Evolutionary conservation across 2,888 invertebrate species (phyloP), one percentile per base, ranked within the genome.

Genomic region (Gastrophysa polygoni): DNA sequence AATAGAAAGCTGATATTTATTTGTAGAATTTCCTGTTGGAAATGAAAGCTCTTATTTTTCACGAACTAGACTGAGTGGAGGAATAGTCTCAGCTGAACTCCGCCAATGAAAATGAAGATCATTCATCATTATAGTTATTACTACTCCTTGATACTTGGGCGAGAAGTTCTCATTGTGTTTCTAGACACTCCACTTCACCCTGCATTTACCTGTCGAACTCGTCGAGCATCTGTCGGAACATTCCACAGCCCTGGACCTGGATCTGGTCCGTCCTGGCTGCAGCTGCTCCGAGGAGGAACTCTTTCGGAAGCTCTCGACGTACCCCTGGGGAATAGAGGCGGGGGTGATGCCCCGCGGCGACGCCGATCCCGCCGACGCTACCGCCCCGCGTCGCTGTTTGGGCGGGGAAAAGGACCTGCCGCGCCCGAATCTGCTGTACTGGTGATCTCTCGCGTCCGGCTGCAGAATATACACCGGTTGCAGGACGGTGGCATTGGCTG

Each of bases 381-480:
- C 38, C 3, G n/a, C n/a, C 14, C 38, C 16, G 10, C 28, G 50
- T 1, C 61, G 55, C 59, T 60, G 54, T 60, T 72, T 76, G 11
- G 79, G 80, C 8, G 81, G 81, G 11, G 81, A 80, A 64, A 79
- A 80, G 6, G 81, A 81, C 47, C 80, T 69, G 11, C 80, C 79
- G 52, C 81, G 67, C 52, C 76, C 75, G 59, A 73, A 72, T 56
- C 66, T 72, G 3, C 38, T 6, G 38, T 38, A 38, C 1, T 11
- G 43, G 1, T 72, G 62, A 6, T 68, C 70, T 43, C 68, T 64
- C 11, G 66, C 68, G 47, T 65, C 67, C 14, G 65, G 38, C 11
- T 14, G 38, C 38, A 38, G 14, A 14, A 38, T 38, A 14, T 38
- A 38, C 67, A 70, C 73, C 54, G 73, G 74, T 65, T 74, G 77